A percentile compares a stretch with the other conserved stretches of the same genome.
Conservation (phyloP, 2,113 vertebrate species). For the Zosterops japonicus region DNA sequence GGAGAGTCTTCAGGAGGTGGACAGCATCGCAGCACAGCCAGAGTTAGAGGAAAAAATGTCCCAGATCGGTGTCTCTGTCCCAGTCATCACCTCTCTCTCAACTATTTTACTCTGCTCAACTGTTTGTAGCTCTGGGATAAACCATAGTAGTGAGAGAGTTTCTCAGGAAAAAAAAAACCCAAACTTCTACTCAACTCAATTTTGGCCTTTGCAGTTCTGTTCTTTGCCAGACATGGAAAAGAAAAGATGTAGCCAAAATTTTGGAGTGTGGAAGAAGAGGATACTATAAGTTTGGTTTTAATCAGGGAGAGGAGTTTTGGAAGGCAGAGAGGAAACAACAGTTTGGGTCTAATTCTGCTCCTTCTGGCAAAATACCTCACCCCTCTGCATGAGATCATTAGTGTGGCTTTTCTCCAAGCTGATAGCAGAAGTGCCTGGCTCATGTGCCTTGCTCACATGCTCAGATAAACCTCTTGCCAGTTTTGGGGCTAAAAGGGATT, state of each 20-base stretch:
- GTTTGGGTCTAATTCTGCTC: slow-evolving; percentile 9
- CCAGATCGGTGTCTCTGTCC: background rate
- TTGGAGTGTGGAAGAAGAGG: background rate
- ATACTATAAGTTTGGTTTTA: slow-evolving; percentile 25
- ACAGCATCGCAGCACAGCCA: accelerated
- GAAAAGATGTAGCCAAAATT: slow-evolving; percentile 4
- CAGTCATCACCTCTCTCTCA: background rate
- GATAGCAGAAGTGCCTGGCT: slow-evolving; percentile 35
- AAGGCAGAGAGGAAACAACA: slow-evolving; percentile 36
- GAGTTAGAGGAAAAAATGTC: background rate
- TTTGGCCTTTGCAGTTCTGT: slow-evolving; percentile 13
- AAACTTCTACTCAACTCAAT: background rate
- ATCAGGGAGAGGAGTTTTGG: background rate
- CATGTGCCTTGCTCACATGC: background rate
- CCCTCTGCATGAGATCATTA: background rate
- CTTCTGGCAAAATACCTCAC: background rate
- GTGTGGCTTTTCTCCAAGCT: slow-evolving; percentile 20
- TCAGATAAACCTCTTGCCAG: background rate
- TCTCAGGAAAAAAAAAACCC: background rate
- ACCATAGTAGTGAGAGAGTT: background rate
- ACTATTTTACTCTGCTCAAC: background rate
- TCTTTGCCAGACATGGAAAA: slow-evolving; percentile 19
- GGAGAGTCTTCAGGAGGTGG: background rate
- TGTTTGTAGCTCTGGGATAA: background rate
- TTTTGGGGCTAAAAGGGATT: background rate